phyloP scores from a whole-genome alignment of 2,113 vertebrate species.

The Dipodomys spectabilis region DNA sequence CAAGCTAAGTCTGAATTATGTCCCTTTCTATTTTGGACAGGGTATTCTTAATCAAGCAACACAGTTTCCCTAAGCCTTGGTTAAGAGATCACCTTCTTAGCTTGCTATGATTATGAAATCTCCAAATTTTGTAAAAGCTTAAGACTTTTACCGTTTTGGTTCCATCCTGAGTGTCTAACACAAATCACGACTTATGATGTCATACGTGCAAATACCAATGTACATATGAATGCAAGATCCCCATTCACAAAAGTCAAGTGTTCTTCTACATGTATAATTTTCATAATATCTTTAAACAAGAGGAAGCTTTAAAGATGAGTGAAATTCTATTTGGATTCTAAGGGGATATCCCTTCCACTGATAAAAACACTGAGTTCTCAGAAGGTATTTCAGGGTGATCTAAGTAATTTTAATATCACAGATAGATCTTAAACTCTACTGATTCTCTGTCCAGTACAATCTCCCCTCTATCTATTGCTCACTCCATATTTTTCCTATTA shows the following conservation, averaged over 20 bases:
- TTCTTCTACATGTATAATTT: background rate
- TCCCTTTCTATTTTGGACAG: background rate
- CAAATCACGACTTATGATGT: background rate
- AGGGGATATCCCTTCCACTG: too few relatives aligned
- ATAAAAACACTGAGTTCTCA: background rate
- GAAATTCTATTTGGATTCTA: background rate
- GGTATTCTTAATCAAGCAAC: background rate
- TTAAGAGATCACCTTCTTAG: background rate
- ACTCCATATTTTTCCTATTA: background rate
- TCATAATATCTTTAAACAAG: background rate
- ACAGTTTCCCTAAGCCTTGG: background rate
- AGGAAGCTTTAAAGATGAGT: conserved; percentile 24
- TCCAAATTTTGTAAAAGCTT: conserved; percentile 32
- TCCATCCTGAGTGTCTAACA: background rate
- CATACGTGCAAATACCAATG: background rate
- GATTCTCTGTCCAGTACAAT: background rate
- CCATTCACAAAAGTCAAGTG: conserved; percentile 1
- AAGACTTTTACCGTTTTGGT: conserved; percentile 2
- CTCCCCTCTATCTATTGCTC: background rate
- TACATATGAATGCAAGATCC: background rate
- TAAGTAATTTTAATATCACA: background rate
- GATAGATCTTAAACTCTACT: background rate
- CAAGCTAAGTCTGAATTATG: background rate
- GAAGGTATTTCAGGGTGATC: background rate
- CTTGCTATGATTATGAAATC: conserved; percentile 31